Evolutionary conservation across 92 coral and sea anemone species (phyloP), one percentile per base, ranked within the genome.

Genomic region (Heteractis magnifica): DNA sequence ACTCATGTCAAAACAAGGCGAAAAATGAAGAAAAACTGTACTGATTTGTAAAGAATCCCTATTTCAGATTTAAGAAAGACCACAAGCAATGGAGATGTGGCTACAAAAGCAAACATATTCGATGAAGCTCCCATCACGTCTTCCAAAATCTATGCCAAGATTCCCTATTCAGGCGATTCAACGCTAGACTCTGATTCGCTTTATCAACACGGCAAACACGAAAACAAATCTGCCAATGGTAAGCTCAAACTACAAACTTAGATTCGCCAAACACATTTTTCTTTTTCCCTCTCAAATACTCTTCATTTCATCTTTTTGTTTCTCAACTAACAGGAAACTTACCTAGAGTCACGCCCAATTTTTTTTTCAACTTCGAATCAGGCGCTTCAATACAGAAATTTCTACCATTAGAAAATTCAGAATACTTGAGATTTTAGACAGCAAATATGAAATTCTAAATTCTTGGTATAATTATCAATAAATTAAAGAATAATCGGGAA

Each of bases 141-240:
- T 51, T 16, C 9, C 1, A 51, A 68, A 78, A 77, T 65, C 60
- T 75, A 14, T 85, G 88, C 78, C 83, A 78, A 65, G 65, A 49
- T 51, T 78, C 78, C 72, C 88, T 52, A 79, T 74, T 41, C 77
- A 70, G 50, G 19, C 83, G 49, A 78, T 64, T 77, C 81, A 59
- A 20, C 51, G 23, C 44, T 48, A 77, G 56, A 65, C 82, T n/a
- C 53, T 85, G 88, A 85, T 85, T 85, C 88, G 71, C 71, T 19
- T 41, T 65, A 84, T 62, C 78, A 49, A 74, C 78, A 74, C 55
- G 44, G 18, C 71, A 65, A 79, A 79, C 83, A 79, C 8, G 41
- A 55, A 21, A 6, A 62, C 74, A 68, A 68, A 68, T 23, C 73
- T 68, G 26, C 73, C 73, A 68, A 68, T 26, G 75, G 83, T 79